A percentile compares a stretch with the other conserved stretches of the same genome.
These are phyloP conservation scores for Elymnias hypermnestra DNA, from an alignment of 1,140 invertebrate species.

Conservation along the genomic window DNA sequence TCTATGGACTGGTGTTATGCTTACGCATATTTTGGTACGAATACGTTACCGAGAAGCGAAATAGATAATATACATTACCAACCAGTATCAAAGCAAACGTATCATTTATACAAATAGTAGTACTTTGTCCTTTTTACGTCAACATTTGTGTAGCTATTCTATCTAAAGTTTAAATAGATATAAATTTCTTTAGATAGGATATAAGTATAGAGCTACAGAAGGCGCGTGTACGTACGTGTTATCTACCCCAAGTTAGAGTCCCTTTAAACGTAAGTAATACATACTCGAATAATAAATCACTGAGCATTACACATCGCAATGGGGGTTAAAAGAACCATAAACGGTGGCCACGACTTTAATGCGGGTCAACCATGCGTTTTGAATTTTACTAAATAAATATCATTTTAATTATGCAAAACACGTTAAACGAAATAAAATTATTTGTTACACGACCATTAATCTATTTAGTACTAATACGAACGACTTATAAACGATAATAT, in stretches of 20 bases:
- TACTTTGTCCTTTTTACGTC: no score
- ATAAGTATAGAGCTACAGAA: constrained; percentile 12
- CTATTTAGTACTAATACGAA: no score
- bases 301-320: constrained; percentile 46
- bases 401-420: constrained; percentile 1
- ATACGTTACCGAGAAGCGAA: no score
- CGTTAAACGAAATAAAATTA: no score
- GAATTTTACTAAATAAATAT: no score
- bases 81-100: no score
- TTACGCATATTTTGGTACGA: no score
- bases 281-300: constrained; percentile 58
- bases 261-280: constrained; percentile 49
- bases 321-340: constrained; percentile 32
- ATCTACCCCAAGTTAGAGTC: constrained; percentile 28
- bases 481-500: no score
- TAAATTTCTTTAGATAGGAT: constrained; percentile 18
- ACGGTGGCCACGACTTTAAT: constrained; percentile 16
- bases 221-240: constrained; percentile 16
- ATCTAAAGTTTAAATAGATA: constrained; percentile 14
- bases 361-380: background rate
- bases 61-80: no score
- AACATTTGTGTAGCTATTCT: background rate
- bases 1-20: no score
- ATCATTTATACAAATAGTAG: no score
- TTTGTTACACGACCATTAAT: no score